Conservation (phyloP, 2,888 invertebrate species). For the Parasteatoda lunata region DNA sequence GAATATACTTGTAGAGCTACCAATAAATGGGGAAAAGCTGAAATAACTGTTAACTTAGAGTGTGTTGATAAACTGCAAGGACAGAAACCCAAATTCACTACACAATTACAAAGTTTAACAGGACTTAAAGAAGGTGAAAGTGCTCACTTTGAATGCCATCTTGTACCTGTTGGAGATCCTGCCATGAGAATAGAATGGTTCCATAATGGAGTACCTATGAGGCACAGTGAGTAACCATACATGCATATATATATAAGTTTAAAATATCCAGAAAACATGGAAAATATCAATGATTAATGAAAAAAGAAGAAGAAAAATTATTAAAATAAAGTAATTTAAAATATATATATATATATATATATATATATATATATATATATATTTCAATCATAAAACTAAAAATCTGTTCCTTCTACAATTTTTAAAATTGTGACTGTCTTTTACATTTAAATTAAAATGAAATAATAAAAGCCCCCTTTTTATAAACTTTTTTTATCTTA, state of each 20-base stretch:
- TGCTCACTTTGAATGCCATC: conserved; percentile 93
- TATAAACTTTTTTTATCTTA: too few species aligned
- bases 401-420: too few species aligned
- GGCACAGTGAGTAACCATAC: conserved; percentile 61
- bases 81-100: conserved; percentile 90
- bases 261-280: neutral
- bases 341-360: too few species aligned
- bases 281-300: neutral
- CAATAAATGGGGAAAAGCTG: conserved; percentile 90
- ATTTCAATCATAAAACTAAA: too few species aligned
- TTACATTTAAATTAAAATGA: too few species aligned
- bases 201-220: conserved; percentile 87
- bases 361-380: too few species aligned
- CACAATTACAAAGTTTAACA: conserved; percentile 87
- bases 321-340: too few species aligned
- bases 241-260: neutral
- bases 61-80: conserved; percentile 88
- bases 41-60: conserved; percentile 85
- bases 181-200: conserved; percentile 97
- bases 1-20: conserved; percentile 90
- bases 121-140: conserved; percentile 93
- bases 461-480: too few species aligned
- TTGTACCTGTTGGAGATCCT: conserved; percentile 94
- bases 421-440: too few species aligned
- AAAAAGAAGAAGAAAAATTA: too few species aligned